Evolutionary conservation across 2,113 vertebrate species (phyloP), one percentile per base, ranked within the genome.

Genomic region (Polypterus senegalus): DNA sequence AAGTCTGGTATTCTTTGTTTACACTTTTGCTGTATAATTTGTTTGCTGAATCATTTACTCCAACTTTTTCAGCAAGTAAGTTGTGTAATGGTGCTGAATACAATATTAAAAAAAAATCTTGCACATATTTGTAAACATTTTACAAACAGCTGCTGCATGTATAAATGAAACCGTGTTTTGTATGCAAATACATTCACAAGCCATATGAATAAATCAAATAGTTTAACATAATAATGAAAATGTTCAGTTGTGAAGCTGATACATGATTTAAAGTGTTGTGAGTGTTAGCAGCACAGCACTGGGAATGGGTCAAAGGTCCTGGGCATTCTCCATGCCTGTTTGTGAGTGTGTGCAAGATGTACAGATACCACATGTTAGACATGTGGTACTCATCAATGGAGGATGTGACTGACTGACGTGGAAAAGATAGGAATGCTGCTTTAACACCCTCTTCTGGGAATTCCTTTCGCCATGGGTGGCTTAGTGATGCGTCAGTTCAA

Each of bases 371-470:
- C 77, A 79, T 77, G 77, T 71, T 70, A 45, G 0, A 73, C 78
- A 82, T 79, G 77, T 81, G 80, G 80, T 77, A 77, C 69, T 81
- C 76, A 81, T 79, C 80, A 81, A 67, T 49, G 65, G 72, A 72
- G 64, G 74, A 74, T 79, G 79, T 76, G 76, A 74, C 74, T 77
- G 74, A 71, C 76, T 80, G 80, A 79, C 67, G 72, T 77, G 78
- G 71, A 81, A 72, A 69, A 75, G 71, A 72, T 69, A 77, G 79
- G 79, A 80, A 81, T 80, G 79, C 46, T 0, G 73, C 72, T 72
- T 77, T 70, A 78, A 77, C 53, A 58, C 44, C 69, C 74, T 61
- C 73, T 63, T 56, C 67, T 71, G 66, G 74, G 77, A 79, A 78
- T 79, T 74, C 72, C 77, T 69, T 72, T 70, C 70, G 68, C 76